A percentile compares a stretch with the other conserved stretches of the same genome.
Evolutionary conservation across 2,888 invertebrate species (phyloP).

Genomic region (Drosophila setosimentum): DNA sequence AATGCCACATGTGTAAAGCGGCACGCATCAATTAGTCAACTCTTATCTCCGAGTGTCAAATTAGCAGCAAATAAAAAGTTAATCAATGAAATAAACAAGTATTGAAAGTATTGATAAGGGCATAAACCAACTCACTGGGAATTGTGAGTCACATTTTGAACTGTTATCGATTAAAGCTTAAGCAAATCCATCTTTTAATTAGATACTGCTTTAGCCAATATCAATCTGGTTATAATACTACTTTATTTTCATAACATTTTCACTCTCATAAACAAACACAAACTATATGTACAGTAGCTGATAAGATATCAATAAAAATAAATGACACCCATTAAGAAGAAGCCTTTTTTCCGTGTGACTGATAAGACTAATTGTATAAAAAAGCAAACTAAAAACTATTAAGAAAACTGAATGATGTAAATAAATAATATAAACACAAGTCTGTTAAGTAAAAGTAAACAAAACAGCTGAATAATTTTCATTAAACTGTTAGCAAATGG

Average conservation of each 20-base stretch:
- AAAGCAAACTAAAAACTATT: not conserved
- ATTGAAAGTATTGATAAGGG: not conserved
- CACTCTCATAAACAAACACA: not conserved
- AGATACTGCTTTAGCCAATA: not conserved
- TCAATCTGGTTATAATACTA: not conserved
- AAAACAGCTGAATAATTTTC: not conserved
- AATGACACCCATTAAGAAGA: not conserved
- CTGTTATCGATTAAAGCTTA: not conserved
- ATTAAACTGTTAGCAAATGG: not conserved
- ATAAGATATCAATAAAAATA: constrained; percentile 9
- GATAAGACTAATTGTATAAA: constrained; percentile 1
- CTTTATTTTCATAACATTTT: not conserved
- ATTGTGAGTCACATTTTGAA: not conserved
- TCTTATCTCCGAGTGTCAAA: constrained; percentile 34
- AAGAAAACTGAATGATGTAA: not conserved
- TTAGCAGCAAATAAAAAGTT: not conserved
- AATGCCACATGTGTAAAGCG: not conserved
- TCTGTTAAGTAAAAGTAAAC: not conserved
- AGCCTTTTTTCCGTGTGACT: not conserved
- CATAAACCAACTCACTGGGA: constrained; percentile 1
- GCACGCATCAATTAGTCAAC: constrained; percentile 36
- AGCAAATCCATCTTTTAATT: not conserved
- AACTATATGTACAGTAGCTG: not conserved
- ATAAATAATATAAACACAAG: not conserved
- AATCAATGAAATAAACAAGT: constrained; percentile 34